Evolutionary conservation across 2,797 vertebrate species (phyloP), one percentile per base, ranked within the genome.

Genomic region (Myripristis jacobus): DNA sequence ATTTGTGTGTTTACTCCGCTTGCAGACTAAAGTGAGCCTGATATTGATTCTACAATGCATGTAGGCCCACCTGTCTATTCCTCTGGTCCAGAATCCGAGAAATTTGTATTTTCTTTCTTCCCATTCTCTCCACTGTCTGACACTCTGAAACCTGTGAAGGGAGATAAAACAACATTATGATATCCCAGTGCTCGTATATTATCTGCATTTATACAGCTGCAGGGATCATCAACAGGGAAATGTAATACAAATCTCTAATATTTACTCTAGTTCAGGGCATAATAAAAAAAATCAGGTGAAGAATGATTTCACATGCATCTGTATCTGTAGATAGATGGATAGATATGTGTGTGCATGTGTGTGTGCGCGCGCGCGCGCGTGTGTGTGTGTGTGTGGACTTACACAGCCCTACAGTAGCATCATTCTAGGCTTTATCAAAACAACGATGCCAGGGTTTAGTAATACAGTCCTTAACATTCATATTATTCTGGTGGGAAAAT

Each of bases 101-200:
- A 80, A 99, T 98, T 88, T 98, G 97, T 79, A 98, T 99, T 89
- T 99, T 98, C 91, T 97, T 99, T 78, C 97, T 90, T 38, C 97
- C 97, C 97, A 99, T 99, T 24, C 84, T 92, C 2, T 16, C 71
- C 44, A 61, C 19, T 3, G 52, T 73, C 25, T 77, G 59, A 46
- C 16, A 48, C 38, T 75, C 65, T 75, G 38, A 76, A 54, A 75
- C 67, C 89, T 87, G 79, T 38, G 6, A 70, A 65, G 70, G 22
- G 66, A 70, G 16, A 62, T 1, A 63, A 7, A 52, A 63, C 0
- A 36, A 29, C 6, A 4, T 52, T 47, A 57, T 1, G 70, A 2
- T 1, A 3, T 7, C 27, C 66, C 1, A 80, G 0, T 16, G 46
- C 25, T 2, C 18, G 56, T 69, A 1, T 2, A 1, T 64, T 22